These are phyloP conservation scores for Poeciliopsis prolifica DNA, from an alignment of 2,113 vertebrate species.

Conservation along the genomic window DNA sequence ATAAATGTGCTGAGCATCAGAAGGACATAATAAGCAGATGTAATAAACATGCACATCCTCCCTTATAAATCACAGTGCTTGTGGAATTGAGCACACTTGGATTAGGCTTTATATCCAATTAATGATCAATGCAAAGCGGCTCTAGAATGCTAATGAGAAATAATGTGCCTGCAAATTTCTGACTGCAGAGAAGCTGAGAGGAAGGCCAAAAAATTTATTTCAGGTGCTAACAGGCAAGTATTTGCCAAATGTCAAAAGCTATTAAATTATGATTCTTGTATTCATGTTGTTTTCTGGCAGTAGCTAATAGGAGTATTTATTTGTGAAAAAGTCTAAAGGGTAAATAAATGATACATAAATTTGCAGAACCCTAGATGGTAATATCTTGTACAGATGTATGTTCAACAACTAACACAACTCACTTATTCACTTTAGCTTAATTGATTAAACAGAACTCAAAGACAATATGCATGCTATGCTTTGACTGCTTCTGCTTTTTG, in stretches of 20 bases:
- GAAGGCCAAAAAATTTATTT: neutral
- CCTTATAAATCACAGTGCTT: neutral
- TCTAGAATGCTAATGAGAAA: neutral
- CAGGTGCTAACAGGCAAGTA: neutral
- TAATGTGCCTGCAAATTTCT: neutral
- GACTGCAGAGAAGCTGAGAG: neutral
- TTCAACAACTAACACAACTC: neutral
- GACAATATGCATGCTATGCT: neutral
- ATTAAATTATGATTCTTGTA: too few species aligned
- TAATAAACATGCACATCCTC: neutral
- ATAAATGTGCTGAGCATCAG: neutral
- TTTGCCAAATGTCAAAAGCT: neutral
- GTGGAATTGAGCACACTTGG: neutral
- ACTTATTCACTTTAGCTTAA: neutral
- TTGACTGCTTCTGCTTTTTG: neutral
- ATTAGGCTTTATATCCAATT: constrained; percentile 2
- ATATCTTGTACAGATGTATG: too few species aligned
- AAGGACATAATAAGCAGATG: neutral
- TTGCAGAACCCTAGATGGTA: neutral
- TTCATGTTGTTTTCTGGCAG: neutral
- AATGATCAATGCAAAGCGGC: neutral
- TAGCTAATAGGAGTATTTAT: neutral
- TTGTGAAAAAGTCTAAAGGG: neutral
- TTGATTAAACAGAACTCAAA: neutral
- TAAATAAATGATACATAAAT: neutral